A percentile compares a stretch with the other conserved stretches of the same genome.
Conservation (phyloP, 2,888 invertebrate genomes). For the Liodrosophila aerea region DNA sequence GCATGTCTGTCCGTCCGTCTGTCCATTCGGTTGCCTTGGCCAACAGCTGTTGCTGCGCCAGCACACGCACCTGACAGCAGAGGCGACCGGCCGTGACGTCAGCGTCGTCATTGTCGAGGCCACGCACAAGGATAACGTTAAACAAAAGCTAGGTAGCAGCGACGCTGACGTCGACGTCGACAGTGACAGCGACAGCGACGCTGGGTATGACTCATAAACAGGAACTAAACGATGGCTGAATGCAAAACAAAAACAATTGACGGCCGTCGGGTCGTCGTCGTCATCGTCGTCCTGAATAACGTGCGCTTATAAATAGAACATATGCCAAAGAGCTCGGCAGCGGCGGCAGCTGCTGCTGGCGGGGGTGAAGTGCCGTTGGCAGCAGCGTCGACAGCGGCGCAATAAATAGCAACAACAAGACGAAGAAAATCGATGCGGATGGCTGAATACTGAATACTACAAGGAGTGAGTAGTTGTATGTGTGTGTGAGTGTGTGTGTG, state of each 20-base stretch:
- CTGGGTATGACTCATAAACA: slow-evolving; percentile 67
- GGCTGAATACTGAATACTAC: slow-evolving; percentile 59
- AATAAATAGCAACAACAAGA: slow-evolving; percentile 77
- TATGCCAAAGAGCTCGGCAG: slow-evolving; percentile 60
- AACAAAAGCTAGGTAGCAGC: slow-evolving; percentile 8
- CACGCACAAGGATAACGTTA: slow-evolving; percentile 64
- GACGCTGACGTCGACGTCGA: slow-evolving; percentile 2
- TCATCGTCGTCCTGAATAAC: slow-evolving; percentile 53
- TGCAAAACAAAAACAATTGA: slow-evolving; percentile 28
- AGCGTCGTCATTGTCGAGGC: slow-evolving; percentile 63
- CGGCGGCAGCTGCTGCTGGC: slow-evolving; percentile 24
- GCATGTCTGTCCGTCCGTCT: neutral
- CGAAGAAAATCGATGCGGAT: slow-evolving; percentile 75
- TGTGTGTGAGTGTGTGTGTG: slow-evolving; percentile 31
- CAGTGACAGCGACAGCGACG: slow-evolving; percentile 3
- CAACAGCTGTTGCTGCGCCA: slow-evolving; percentile 55
- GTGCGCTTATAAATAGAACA: slow-evolving; percentile 70
- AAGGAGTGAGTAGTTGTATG: slow-evolving; percentile 49
- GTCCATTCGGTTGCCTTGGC: slow-evolving; percentile 5
- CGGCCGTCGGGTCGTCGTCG: too few species aligned
- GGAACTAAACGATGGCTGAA: slow-evolving; percentile 50
- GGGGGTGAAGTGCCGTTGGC: slow-evolving; percentile 62
- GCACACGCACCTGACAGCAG: slow-evolving; percentile 61
- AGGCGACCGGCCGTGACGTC: slow-evolving; percentile 42
- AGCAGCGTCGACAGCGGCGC: slow-evolving; percentile 39